Conservation (phyloP, 2,113 vertebrate species). For the Coptodon rendalli region DNA sequence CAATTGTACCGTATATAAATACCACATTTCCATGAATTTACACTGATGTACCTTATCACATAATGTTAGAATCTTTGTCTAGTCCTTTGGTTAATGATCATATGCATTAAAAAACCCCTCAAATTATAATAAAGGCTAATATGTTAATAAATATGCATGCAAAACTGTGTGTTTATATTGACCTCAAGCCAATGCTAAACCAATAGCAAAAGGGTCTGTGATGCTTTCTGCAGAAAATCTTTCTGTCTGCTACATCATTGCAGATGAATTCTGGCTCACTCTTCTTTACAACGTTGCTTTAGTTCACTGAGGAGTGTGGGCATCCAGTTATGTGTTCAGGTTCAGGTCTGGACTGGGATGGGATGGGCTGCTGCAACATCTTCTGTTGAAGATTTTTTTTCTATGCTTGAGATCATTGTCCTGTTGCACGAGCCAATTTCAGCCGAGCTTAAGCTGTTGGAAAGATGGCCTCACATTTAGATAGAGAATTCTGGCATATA, state of each 20-base stretch:
- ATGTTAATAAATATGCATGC: not conserved
- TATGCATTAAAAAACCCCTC: not conserved
- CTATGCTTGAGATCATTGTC: not conserved
- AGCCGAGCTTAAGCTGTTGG: not conserved
- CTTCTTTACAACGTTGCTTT: rapidly evolving
- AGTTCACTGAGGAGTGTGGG: not conserved
- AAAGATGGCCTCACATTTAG: not conserved
- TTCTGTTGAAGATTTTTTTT: not conserved
- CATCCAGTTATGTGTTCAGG: not conserved
- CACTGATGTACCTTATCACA: not conserved
- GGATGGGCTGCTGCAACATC: not conserved
- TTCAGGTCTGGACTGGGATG: not conserved
- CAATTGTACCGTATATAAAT: not conserved
- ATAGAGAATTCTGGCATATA: not conserved
- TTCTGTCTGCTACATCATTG: not conserved
- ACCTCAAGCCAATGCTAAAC: not conserved
- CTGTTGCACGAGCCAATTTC: not conserved
- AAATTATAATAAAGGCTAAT: not conserved
- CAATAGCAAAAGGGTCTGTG: not conserved
- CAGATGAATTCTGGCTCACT: not conserved
- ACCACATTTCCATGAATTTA: not conserved
- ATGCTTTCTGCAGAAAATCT: not conserved
- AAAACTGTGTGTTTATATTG: not conserved
- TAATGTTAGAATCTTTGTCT: not conserved
- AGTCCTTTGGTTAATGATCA: not conserved